A percentile compares a stretch with the other conserved stretches of the same genome.
Evolutionary conservation across 23 tunicate genomes (phyloP).

Genomic region (Trididemnum miniatum): DNA sequence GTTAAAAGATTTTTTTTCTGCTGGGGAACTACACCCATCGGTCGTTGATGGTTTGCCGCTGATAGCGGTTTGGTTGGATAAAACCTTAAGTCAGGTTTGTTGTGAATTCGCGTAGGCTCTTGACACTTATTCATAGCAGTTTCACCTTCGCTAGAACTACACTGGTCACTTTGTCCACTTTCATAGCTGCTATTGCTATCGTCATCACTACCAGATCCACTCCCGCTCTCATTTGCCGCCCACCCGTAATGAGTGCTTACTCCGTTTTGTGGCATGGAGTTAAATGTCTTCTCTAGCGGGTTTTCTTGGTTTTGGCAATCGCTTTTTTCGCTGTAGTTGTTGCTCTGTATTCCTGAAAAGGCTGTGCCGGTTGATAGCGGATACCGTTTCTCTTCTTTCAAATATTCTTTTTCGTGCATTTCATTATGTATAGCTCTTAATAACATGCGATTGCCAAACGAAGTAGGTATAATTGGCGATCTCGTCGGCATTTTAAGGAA

Average conservation of each 20-base stretch:
- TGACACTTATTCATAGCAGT: background rate
- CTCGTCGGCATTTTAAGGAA: slow-evolving; percentile 49
- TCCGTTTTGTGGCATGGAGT: background rate
- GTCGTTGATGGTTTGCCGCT: background rate
- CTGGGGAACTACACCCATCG: background rate
- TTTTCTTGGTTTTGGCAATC: background rate
- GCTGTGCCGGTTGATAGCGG: slow-evolving; percentile 5
- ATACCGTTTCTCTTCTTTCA: background rate
- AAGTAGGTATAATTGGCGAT: slow-evolving; percentile 53
- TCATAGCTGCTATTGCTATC: background rate
- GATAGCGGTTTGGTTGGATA: background rate
- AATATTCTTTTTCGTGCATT: slow-evolving; percentile 49
- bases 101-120: background rate
- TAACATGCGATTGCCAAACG: slow-evolving; percentile 27
- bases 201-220: slow-evolving; percentile 32
- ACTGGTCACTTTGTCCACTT: background rate
- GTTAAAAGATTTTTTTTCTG: background rate
- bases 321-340: slow-evolving; percentile 47
- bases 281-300: background rate
- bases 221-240: slow-evolving; percentile 2
- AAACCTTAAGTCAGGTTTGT: background rate
- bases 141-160: background rate
- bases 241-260: background rate
- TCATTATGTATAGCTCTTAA: slow-evolving; percentile 67
- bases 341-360: slow-evolving; percentile 57